phyloP scores from a whole-genome alignment of 2,888 invertebrate species.

The Lampropteryx suffumata region DNA sequence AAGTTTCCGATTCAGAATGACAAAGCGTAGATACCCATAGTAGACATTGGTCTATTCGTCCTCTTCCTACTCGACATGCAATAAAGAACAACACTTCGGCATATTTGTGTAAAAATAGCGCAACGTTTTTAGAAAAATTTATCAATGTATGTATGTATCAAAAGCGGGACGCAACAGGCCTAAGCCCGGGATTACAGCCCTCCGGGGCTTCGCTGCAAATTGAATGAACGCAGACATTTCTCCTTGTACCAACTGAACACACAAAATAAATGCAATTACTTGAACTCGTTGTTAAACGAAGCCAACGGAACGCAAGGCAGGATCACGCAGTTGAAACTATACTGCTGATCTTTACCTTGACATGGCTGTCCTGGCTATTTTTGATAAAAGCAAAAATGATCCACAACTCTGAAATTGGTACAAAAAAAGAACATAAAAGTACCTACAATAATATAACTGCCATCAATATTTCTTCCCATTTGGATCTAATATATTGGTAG shows the following conservation, averaged over 20 bases:
- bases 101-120: not conserved
- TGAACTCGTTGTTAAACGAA: constrained; percentile 38
- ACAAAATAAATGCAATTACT: constrained; percentile 55
- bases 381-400: too few relatives aligned
- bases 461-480: too few relatives aligned
- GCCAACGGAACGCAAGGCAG: constrained; percentile 13
- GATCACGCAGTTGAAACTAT: not conserved
- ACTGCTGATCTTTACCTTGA: not conserved
- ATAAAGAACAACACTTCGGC: not conserved
- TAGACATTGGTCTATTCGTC: too few relatives aligned
- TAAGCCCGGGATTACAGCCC: constrained; percentile 73
- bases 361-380: not conserved
- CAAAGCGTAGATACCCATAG: too few relatives aligned
- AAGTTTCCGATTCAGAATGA: not conserved
- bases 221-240: constrained; percentile 72
- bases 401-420: too few relatives aligned
- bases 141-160: constrained; percentile 45
- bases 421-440: too few relatives aligned
- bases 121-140: not conserved
- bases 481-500: too few relatives aligned
- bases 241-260: constrained; percentile 42
- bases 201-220: constrained; percentile 77
- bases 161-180: constrained; percentile 71
- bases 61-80: too few relatives aligned
- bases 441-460: too few relatives aligned